Base-by-base conservation (phyloP, 2,113 vertebrate species). In the Anguilla rostrata region DNA sequence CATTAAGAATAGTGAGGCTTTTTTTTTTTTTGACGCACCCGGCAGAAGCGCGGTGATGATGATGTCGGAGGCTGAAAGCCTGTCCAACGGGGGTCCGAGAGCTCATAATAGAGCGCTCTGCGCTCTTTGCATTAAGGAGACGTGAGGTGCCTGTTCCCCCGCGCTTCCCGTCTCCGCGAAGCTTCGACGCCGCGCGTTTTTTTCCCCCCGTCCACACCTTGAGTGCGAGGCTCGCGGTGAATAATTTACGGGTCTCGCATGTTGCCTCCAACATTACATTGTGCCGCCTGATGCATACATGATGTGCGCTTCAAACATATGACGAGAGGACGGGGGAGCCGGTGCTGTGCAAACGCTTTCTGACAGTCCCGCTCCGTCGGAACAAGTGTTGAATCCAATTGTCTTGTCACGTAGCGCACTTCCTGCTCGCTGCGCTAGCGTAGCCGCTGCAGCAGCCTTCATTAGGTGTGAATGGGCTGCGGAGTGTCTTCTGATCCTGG, bases 201-300 rank as follows among this genome's bases (percentile, higher is more conserved):
- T 57, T 43, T n/a, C 34, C 43, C 9, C 43, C 85, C 57, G 63
- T 60, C 78, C 78, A 43, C 39, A 86, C 85, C 79, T 86, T 63
- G 78, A 86, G 80, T 53, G 80, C 40, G 56, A 66, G 57, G 85
- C 39, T n/a, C 39, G n/a, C 53, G 18, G 53, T 82, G 20, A 86
- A 86, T 86, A 63, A 86, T 86, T 80, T 18, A 86, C 20, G 14
- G 53, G 1, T 81, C 49, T 78, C 18, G 85, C 39, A 63, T 66
- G 79, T 86, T 46, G 79, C 71, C 71, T 75, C 26, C 71, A 34
- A n/a, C 71, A 12, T 75, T 75, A 75, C 71, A 75, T 75, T 75
- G 71, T 60, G 78, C 56, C 34, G 53, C 49, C 26, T 56, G 41
- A 57, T 57, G 78, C 78, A 81, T 81, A 80, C 39, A n/a, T 34